A percentile compares a stretch with the other conserved stretches of the same genome.
Evolutionary conservation across 1,140 invertebrate species (phyloP).

Genomic region (Pseudomyrmex concolor): DNA sequence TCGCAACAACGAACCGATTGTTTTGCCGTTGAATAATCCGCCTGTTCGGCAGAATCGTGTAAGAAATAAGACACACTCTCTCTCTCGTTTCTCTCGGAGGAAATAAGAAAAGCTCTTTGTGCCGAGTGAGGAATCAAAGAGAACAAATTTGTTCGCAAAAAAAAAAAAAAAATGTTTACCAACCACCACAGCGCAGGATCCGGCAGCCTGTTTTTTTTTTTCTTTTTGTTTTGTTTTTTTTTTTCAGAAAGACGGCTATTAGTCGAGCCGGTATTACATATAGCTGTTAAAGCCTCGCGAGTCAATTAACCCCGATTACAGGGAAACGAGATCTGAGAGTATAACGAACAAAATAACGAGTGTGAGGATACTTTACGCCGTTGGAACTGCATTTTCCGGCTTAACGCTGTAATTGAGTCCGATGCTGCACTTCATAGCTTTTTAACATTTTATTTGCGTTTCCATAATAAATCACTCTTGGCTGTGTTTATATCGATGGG

Average conservation of each 20-base stretch:
- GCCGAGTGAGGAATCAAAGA: neutral
- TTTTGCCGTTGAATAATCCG: slow-evolving; percentile 19
- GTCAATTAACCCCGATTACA: slow-evolving; percentile 38
- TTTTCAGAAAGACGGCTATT: slow-evolving; percentile 18
- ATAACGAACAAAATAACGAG: slow-evolving; percentile 32
- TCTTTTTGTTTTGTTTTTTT: too few relatives aligned
- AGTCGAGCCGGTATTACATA: slow-evolving; percentile 37
- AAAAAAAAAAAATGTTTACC: slow-evolving; percentile 3
- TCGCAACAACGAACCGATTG: slow-evolving; percentile 10
- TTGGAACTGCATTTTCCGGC: slow-evolving; percentile 24
- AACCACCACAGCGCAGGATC: neutral
- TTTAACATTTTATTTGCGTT: slow-evolving; percentile 8
- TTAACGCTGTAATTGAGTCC: slow-evolving; percentile 22
- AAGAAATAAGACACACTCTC: slow-evolving; percentile 1
- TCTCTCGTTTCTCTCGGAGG: neutral
- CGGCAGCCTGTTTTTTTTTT: too few relatives aligned
- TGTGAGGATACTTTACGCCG: slow-evolving; percentile 1
- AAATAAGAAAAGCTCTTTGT: neutral
- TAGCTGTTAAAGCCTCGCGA: slow-evolving; percentile 30
- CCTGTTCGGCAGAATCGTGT: neutral
- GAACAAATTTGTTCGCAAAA: neutral
- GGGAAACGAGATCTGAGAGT: neutral
- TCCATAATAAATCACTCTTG: neutral
- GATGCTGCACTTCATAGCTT: slow-evolving; percentile 14
- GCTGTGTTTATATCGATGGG: slow-evolving; percentile 5